phyloP scores from a whole-genome alignment of 2,888 invertebrate genomes.

The Rhingia rostrata region DNA sequence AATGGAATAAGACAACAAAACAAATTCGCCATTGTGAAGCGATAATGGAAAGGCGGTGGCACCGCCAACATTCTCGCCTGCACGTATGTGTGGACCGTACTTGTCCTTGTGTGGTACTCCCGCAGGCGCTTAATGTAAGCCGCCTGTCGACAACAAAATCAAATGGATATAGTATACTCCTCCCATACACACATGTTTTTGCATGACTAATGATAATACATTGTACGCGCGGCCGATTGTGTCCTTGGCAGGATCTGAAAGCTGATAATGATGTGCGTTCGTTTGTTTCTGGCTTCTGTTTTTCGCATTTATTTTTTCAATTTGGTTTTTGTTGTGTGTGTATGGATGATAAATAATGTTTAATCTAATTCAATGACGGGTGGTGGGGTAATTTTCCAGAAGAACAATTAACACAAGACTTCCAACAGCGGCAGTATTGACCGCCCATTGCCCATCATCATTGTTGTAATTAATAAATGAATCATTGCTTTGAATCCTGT shows the following conservation, averaged over 20 bases:
- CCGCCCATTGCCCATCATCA: slow-evolving; percentile 48
- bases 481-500: slow-evolving; percentile 65
- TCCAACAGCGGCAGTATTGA: slow-evolving; percentile 21
- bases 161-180: slow-evolving; percentile 31
- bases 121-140: slow-evolving; percentile 62
- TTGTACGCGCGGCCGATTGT: slow-evolving; percentile 64
- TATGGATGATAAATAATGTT: slow-evolving; percentile 72
- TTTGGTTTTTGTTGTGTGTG: slow-evolving; percentile 24
- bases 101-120: slow-evolving; percentile 22
- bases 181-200: slow-evolving; percentile 38
- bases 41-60: slow-evolving; percentile 58
- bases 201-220: slow-evolving; percentile 72
- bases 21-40: slow-evolving; percentile 70
- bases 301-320: slow-evolving; percentile 17
- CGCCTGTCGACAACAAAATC: slow-evolving; percentile 67
- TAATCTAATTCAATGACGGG: slow-evolving; percentile 72
- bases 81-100: slow-evolving; percentile 12
- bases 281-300: slow-evolving; percentile 64
- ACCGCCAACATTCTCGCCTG: slow-evolving; percentile 4
- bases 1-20: slow-evolving; percentile 62
- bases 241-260: slow-evolving; percentile 73
- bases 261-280: slow-evolving; percentile 74
- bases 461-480: slow-evolving; percentile 72
- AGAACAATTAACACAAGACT: slow-evolving; percentile 64
- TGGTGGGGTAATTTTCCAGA: slow-evolving; percentile 68